phyloP scores from a whole-genome alignment of 2,113 vertebrate species.

The Gnathonemus longibarbis region DNA sequence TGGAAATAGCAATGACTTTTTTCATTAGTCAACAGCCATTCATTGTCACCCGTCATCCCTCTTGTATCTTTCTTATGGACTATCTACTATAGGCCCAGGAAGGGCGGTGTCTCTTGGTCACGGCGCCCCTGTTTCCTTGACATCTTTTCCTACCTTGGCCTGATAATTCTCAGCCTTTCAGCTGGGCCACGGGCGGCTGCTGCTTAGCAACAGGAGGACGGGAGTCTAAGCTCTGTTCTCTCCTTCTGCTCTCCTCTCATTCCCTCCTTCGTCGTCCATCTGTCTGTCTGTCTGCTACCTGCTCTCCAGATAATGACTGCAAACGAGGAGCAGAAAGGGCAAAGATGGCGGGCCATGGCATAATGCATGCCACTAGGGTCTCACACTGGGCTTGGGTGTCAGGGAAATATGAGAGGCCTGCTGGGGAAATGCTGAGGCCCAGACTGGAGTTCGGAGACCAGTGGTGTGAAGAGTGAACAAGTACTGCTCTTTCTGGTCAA shows the following conservation, averaged over 20 bases:
- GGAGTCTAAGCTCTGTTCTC: not conserved
- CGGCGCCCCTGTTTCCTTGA: not conserved
- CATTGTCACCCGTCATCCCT: not conserved
- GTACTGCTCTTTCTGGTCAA: not conserved
- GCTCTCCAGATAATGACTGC: not conserved
- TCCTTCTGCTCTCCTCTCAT: not conserved
- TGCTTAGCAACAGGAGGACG: conserved; percentile 40
- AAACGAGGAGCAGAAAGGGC: conserved; percentile 1
- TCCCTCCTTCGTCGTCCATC: not conserved
- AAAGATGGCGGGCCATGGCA: not conserved
- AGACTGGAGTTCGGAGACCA: not conserved
- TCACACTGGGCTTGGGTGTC: not conserved
- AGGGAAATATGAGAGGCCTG: not conserved
- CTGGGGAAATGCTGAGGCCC: not conserved
- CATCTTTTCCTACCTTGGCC: not conserved
- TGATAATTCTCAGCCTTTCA: conserved; percentile 33
- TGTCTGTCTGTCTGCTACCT: not conserved
- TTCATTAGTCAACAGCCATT: not conserved
- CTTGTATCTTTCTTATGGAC: not conserved
- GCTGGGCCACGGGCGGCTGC: conserved; percentile 35
- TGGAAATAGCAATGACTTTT: not conserved
- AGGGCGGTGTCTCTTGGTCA: not conserved
- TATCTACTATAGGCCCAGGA: not conserved
- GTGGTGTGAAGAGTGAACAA: not conserved
- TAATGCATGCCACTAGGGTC: not conserved